A percentile compares a stretch with the other conserved stretches of the same genome.
phyloP scores from a whole-genome alignment of 2,113 vertebrate species.

The Ictalurus punctatus region DNA sequence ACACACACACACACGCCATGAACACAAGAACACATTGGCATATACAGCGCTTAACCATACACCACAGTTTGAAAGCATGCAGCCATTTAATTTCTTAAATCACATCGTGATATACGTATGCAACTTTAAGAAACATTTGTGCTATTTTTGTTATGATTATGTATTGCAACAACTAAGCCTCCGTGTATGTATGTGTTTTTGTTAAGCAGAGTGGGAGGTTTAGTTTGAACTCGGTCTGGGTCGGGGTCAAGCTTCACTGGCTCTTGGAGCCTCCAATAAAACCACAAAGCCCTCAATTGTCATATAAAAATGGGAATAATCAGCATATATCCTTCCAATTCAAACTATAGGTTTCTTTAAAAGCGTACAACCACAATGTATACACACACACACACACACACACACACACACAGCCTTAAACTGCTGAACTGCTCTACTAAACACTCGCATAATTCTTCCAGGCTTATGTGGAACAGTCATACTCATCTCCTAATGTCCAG shows the following conservation, averaged over 20 bases:
- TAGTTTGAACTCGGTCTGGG: constrained; percentile 11
- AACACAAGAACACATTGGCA: constrained; percentile 14
- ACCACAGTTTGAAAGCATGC: constrained; percentile 10
- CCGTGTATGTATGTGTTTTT: background rate
- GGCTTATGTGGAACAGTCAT: constrained; percentile 19
- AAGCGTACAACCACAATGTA: constrained; percentile 8
- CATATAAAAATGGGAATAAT: constrained; percentile 48
- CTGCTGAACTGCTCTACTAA: constrained; percentile 18
- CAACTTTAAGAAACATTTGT: background rate
- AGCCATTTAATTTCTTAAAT: constrained; percentile 11
- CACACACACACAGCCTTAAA: constrained; percentile 12
- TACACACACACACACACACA: constrained; percentile 9
- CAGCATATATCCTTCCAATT: constrained; percentile 35
- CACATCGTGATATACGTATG: background rate
- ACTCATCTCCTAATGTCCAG: constrained; percentile 24
- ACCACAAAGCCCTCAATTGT: constrained; percentile 40
- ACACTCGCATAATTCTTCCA: constrained; percentile 6
- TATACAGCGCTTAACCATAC: constrained; percentile 6
- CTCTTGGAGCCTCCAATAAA: constrained; percentile 27
- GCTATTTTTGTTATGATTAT: background rate
- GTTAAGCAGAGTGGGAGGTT: background rate
- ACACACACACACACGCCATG: constrained; percentile 23
- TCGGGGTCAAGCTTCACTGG: constrained; percentile 18
- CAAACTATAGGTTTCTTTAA: constrained; percentile 31
- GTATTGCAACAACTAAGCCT: background rate